Evolutionary conservation across 2,888 invertebrate species (phyloP).

Genomic region (Hymenopus coronatus): DNA sequence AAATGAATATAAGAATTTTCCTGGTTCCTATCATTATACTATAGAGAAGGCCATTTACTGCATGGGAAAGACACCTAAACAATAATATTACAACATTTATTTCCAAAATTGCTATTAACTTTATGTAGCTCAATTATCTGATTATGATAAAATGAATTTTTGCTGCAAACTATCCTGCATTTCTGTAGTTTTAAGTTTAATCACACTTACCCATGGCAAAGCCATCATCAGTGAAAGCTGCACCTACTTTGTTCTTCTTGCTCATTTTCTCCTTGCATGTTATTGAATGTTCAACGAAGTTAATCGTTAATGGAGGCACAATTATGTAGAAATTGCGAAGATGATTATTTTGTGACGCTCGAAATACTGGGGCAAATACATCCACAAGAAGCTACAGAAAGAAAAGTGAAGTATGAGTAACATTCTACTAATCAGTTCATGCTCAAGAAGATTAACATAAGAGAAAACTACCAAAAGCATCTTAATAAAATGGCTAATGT

Average conservation of each 20-base stretch:
- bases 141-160: no score
- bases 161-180: no score
- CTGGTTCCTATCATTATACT: no score
- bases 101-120: not conserved
- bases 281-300: conserved; percentile 91
- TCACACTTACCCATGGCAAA: conserved; percentile 82
- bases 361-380: conserved; percentile 86
- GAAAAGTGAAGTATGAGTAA: conserved; percentile 18
- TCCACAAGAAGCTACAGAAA: conserved; percentile 73
- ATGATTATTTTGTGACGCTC: conserved; percentile 82
- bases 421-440: not conserved
- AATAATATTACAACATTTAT: no score
- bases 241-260: conserved; percentile 83
- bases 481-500: no score
- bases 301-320: conserved; percentile 88
- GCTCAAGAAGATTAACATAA: not conserved
- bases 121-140: no score
- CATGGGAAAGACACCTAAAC: no score
- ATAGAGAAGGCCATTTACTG: no score
- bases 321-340: conserved; percentile 90
- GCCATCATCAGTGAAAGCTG: conserved; percentile 96
- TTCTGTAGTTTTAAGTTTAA: no score
- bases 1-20: no score
- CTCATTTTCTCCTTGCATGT: conserved; percentile 88
- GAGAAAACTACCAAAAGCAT: no score